phyloP scores from a whole-genome alignment of 1,140 invertebrate species.

The Lutraria rhynchaena region DNA sequence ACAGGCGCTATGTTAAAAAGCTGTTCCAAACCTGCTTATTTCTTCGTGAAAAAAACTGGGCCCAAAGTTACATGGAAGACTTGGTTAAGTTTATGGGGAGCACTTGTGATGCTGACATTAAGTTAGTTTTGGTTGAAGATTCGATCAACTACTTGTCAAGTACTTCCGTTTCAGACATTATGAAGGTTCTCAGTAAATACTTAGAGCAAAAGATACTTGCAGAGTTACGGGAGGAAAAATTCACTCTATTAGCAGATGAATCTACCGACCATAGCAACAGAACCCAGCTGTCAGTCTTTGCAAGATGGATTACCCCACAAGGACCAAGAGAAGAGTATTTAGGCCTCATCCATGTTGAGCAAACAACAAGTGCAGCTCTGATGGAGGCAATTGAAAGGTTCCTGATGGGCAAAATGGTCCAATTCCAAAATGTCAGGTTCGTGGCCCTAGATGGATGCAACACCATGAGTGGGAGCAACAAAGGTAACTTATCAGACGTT shows the following conservation, averaged over 20 bases:
- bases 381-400: no score
- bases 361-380: no score
- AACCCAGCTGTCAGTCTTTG: slow-evolving; percentile 35
- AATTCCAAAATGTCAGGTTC: slow-evolving; percentile 25
- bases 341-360: no score
- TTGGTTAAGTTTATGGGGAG: slow-evolving; percentile 5
- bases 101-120: slow-evolving; percentile 5
- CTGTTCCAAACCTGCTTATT: slow-evolving; percentile 14
- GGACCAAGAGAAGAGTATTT: no score
- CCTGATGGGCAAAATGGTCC: no score
- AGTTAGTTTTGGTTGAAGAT: not conserved
- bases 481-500: slow-evolving; percentile 27
- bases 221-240: slow-evolving; percentile 18
- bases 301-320: not conserved
- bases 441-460: slow-evolving; percentile 49
- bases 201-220: not conserved
- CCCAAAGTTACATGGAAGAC: not conserved
- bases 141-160: not conserved
- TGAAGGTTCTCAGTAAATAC: not conserved
- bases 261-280: slow-evolving; percentile 3
- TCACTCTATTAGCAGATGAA: slow-evolving; percentile 33
- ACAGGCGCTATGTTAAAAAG: not conserved
- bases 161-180: not conserved
- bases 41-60: slow-evolving; percentile 16
- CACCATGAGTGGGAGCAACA: slow-evolving; percentile 49